phyloP scores from a whole-genome alignment of 2,797 vertebrate genomes.

The Mus caroli region DNA sequence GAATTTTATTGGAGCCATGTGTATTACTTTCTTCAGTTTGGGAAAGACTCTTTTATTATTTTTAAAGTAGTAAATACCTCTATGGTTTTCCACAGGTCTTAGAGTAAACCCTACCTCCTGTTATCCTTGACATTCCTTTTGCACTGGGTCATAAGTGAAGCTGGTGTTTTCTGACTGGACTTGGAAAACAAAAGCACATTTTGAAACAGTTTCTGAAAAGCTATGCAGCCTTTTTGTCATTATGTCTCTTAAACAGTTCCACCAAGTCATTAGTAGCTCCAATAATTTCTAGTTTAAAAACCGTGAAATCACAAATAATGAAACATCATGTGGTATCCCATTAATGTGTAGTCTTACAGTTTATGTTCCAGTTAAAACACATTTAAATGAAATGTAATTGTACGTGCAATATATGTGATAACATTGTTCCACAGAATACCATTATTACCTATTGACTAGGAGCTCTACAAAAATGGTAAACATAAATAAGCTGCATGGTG shows the following conservation, averaged over 20 bases:
- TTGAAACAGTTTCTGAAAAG: background rate
- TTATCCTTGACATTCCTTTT: background rate
- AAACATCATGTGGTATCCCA: background rate
- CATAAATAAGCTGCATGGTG: background rate
- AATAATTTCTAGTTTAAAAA: background rate
- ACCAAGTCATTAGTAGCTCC: background rate
- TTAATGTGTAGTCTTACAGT: background rate
- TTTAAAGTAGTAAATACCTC: background rate
- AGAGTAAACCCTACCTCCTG: background rate
- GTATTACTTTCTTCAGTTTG: background rate
- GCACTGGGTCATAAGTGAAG: background rate
- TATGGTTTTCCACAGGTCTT: background rate
- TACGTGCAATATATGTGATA: background rate
- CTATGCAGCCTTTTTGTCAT: background rate
- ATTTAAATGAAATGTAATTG: background rate
- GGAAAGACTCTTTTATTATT: background rate
- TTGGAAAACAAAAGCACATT: background rate
- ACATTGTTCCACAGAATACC: background rate
- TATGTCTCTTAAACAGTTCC: background rate
- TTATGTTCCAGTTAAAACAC: background rate
- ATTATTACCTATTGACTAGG: background rate
- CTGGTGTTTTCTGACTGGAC: background rate
- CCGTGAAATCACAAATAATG: background rate
- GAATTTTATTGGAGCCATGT: slow-evolving; percentile 1
- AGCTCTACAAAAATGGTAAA: background rate